A percentile compares a stretch with the other conserved stretches of the same genome.
Conservation (phyloP, 2,113 vertebrate genomes). For the Hippocampus zosterae region DNA sequence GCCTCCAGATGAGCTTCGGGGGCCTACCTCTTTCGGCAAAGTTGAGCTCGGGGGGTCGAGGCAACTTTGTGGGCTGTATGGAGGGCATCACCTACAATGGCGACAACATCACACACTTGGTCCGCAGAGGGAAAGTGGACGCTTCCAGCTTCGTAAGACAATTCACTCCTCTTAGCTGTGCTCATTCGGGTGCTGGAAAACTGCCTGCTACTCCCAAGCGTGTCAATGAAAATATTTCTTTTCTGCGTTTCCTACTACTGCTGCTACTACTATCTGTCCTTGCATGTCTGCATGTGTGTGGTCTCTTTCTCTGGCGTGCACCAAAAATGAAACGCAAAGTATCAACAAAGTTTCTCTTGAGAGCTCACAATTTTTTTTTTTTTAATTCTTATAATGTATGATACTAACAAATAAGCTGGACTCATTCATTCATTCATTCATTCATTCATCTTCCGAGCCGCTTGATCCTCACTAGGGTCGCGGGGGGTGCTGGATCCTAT, state of each 20-base stretch:
- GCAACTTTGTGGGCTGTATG: slow-evolving; percentile 96
- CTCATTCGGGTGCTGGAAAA: not conserved
- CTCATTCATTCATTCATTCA: no score
- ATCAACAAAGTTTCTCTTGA: no score
- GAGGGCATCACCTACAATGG: slow-evolving; percentile 93
- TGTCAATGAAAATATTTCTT: not conserved
- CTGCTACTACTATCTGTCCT: not conserved
- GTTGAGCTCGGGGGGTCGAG: slow-evolving; percentile 80
- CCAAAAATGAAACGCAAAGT: not conserved
- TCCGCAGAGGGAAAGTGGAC: slow-evolving; percentile 86
- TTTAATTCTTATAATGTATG: no score
- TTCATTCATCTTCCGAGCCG: no score
- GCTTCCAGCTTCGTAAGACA: slow-evolving; percentile 78
- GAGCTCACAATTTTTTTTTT: no score
- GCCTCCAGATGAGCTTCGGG: slow-evolving; percentile 86
- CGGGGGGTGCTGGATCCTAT: no score
- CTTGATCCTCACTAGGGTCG: no score
- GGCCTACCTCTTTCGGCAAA: slow-evolving; percentile 88
- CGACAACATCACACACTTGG: slow-evolving; percentile 92
- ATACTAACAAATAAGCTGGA: no score
- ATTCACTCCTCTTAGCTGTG: not conserved
- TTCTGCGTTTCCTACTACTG: not conserved
- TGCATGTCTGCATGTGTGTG: slow-evolving; percentile 3
- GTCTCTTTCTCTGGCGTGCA: not conserved
- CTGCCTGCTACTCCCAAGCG: not conserved